phyloP scores from a whole-genome alignment of 1,140 invertebrate species.

The Lithobius niger region DNA sequence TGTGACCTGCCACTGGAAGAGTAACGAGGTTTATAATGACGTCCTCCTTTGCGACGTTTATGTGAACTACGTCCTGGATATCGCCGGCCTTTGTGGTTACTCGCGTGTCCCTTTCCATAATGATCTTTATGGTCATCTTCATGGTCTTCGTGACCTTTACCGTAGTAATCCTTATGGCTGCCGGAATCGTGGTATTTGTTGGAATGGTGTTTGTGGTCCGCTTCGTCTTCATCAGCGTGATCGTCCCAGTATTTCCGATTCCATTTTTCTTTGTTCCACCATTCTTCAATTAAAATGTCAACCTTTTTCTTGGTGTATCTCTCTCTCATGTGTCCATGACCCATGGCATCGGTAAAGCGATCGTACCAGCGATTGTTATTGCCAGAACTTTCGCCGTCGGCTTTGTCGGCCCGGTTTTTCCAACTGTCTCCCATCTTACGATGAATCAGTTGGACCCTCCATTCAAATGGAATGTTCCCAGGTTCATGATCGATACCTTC shows the following conservation, averaged over 20 bases:
- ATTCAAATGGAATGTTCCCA: conserved; percentile 4
- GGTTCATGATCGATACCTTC: not conserved
- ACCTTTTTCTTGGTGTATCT: conserved; percentile 3
- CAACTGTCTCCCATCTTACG: not conserved
- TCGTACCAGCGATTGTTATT: not conserved
- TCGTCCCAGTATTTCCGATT: conserved; percentile 1
- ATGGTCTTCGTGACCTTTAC: no score
- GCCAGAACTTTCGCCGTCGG: not conserved
- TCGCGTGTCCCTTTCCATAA: no score
- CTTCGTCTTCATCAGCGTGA: not conserved
- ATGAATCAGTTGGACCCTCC: conserved; percentile 4
- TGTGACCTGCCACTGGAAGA: no score
- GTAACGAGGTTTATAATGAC: no score
- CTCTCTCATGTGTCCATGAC: not conserved
- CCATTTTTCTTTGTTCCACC: conserved; percentile 8
- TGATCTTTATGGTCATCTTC: no score
- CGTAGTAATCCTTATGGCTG: no score
- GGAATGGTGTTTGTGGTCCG: not conserved
- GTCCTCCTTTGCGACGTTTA: no score
- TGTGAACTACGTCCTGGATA: no score
- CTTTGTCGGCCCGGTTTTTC: not conserved
- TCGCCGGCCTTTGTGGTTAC: no score
- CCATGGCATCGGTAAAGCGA: not conserved
- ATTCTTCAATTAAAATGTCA: conserved; percentile 7
- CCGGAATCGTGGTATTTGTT: no score